Evolutionary conservation across 2,888 invertebrate species (phyloP).

Genomic region (Leuctra nigra): DNA sequence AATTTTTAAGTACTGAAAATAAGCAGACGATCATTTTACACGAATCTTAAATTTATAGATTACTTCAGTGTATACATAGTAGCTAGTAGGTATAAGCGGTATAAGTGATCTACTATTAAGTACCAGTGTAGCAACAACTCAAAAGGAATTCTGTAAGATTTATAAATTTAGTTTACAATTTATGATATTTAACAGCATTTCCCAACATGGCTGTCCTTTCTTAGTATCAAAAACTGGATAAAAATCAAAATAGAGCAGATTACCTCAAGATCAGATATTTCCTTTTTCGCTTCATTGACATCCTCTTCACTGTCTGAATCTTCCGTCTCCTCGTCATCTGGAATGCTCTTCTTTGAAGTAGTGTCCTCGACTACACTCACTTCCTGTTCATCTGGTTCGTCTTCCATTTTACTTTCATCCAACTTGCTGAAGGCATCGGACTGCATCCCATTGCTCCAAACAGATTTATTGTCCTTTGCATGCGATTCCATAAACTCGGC

Average conservation of each 20-base stretch:
- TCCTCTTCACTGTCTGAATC: constrained; percentile 33
- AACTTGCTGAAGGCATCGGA: not conserved
- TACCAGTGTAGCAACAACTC: no score
- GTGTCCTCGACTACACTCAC: constrained; percentile 28
- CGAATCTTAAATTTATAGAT: no score
- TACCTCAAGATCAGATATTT: constrained; percentile 72
- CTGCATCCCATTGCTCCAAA: constrained; percentile 49
- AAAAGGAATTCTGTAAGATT: no score
- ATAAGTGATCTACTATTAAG: no score
- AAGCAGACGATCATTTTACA: constrained; percentile 19
- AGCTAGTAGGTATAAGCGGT: no score
- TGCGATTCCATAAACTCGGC: constrained; percentile 85
- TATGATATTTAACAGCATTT: no score
- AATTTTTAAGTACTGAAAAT: constrained; percentile 49
- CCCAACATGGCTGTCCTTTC: no score
- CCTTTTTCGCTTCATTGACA: constrained; percentile 58
- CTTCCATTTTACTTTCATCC: not conserved
- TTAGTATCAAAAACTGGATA: no score
- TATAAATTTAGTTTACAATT: no score
- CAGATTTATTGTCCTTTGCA: constrained; percentile 44
- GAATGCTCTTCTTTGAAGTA: constrained; percentile 33
- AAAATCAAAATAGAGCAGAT: no score
- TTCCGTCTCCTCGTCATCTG: constrained; percentile 32
- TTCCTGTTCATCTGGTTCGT: constrained; percentile 18
- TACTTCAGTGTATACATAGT: no score